Evolutionary conservation across 2,797 vertebrate species (phyloP).

Genomic region (Clamator glandarius): DNA sequence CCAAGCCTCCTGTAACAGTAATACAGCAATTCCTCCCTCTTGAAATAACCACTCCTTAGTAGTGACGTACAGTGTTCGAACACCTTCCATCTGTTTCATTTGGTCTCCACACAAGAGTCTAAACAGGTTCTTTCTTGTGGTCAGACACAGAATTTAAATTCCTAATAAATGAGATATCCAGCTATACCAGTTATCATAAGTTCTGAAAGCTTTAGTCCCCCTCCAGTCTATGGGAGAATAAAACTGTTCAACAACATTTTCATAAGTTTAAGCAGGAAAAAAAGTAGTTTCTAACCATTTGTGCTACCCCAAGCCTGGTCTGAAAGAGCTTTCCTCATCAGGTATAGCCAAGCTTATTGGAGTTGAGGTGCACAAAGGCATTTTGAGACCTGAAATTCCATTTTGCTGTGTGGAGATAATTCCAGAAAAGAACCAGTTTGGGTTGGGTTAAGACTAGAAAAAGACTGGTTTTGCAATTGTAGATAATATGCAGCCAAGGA

Average conservation of each 20-base stretch:
- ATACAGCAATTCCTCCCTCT: not conserved
- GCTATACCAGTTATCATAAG: not conserved
- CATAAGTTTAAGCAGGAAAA: not conserved
- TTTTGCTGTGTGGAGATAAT: not conserved
- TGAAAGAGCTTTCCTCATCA: not conserved
- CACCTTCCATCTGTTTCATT: not conserved
- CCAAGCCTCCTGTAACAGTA: not conserved
- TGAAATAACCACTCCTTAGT: not conserved
- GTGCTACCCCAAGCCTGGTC: not conserved
- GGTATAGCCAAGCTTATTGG: not conserved
- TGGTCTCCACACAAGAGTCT: not conserved
- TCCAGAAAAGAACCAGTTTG: not conserved
- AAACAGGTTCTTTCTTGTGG: conserved; percentile 22
- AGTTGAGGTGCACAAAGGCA: not conserved
- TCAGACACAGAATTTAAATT: not conserved
- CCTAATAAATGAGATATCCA: conserved; percentile 37
- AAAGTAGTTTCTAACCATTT: not conserved
- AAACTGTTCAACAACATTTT: not conserved
- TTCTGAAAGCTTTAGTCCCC: not conserved
- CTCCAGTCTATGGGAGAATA: not conserved
- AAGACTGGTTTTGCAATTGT: conserved; percentile 47
- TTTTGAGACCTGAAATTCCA: not conserved
- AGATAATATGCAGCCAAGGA: not conserved
- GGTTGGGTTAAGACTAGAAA: not conserved
- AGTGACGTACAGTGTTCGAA: not conserved